A percentile compares a stretch with the other conserved stretches of the same genome.
These are phyloP conservation scores for Sinotaia quadrata DNA, from an alignment of 2,888 invertebrate genomes.

Conservation along the genomic window DNA sequence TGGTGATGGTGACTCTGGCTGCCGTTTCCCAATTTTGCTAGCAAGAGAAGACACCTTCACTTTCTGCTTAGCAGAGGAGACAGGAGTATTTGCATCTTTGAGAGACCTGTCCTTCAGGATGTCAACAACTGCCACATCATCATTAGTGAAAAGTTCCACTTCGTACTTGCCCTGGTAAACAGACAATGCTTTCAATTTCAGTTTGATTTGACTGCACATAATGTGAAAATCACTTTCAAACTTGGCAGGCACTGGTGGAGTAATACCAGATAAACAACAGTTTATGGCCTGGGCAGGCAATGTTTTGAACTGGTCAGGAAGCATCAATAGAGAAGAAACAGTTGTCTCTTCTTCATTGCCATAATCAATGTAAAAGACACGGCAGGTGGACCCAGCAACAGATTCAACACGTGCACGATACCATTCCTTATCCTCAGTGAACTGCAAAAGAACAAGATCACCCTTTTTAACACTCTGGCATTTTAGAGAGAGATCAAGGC, in stretches of 20 bases:
- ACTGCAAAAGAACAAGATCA: conserved; percentile 44
- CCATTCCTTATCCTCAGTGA: conserved; percentile 45
- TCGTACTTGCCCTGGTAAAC: not conserved
- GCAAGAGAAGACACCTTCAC: too few species aligned
- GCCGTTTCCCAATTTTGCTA: too few species aligned
- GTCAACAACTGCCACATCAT: conserved; percentile 5
- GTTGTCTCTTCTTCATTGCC: conserved; percentile 55
- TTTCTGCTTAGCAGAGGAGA: too few species aligned
- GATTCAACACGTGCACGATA: conserved; percentile 49
- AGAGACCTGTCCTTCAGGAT: not conserved
- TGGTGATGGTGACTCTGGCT: too few species aligned
- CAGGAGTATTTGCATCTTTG: too few species aligned
- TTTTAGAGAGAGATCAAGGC: not conserved
- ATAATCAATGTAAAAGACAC: conserved; percentile 60
- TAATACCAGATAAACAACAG: conserved; percentile 46
- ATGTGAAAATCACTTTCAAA: conserved; percentile 7
- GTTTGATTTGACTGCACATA: not conserved
- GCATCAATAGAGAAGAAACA: conserved; percentile 40
- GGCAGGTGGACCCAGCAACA: conserved; percentile 29
- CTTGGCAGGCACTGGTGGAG: not conserved
- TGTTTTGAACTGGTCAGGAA: conserved; percentile 30
- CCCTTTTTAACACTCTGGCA: conserved; percentile 24
- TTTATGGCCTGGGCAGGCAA: conserved; percentile 52
- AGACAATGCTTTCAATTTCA: conserved; percentile 12
- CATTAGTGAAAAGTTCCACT: conserved; percentile 18